These are phyloP conservation scores for Alentia gelatinosa DNA, from an alignment of 2,888 invertebrate genomes.

Conservation along the genomic window DNA sequence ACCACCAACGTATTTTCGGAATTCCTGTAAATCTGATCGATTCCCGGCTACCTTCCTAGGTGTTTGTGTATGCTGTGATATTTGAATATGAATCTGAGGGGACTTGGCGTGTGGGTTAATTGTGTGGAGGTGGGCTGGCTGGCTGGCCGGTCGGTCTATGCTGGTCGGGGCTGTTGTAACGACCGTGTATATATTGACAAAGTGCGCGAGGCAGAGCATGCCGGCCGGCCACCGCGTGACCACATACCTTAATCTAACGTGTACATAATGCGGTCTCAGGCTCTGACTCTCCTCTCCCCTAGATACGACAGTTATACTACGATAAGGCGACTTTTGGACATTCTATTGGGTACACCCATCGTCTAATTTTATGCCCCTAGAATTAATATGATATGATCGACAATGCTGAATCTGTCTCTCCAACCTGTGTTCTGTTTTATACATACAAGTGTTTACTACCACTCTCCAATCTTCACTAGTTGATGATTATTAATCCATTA, in stretches of 20 bases:
- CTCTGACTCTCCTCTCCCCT: conserved; percentile 16
- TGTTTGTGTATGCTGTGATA: too few relatives aligned
- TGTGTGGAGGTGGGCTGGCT: not conserved
- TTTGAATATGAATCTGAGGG: too few relatives aligned
- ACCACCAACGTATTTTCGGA: too few relatives aligned
- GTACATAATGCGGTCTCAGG: conserved; percentile 29
- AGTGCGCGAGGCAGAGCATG: not conserved
- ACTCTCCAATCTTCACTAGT: not conserved
- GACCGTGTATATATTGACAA: not conserved
- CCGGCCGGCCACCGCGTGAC: not conserved
- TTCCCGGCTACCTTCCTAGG: too few relatives aligned
- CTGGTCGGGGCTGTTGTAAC: not conserved
- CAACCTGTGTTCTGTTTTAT: too few relatives aligned
- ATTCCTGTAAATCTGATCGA: too few relatives aligned
- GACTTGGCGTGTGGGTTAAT: not conserved
- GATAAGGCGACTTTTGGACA: conserved; percentile 41
- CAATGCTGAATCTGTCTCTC: too few relatives aligned
- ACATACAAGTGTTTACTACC: too few relatives aligned
- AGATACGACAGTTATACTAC: not conserved
- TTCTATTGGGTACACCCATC: not conserved
- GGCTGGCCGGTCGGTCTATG: not conserved
- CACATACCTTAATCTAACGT: conserved; percentile 26
- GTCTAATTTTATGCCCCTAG: conserved; percentile 7
- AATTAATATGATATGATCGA: not conserved
- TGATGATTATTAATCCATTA: conserved; percentile 2